Evolutionary conservation across 1,140 invertebrate genomes (phyloP).

Genomic region (Whitmania pigra): DNA sequence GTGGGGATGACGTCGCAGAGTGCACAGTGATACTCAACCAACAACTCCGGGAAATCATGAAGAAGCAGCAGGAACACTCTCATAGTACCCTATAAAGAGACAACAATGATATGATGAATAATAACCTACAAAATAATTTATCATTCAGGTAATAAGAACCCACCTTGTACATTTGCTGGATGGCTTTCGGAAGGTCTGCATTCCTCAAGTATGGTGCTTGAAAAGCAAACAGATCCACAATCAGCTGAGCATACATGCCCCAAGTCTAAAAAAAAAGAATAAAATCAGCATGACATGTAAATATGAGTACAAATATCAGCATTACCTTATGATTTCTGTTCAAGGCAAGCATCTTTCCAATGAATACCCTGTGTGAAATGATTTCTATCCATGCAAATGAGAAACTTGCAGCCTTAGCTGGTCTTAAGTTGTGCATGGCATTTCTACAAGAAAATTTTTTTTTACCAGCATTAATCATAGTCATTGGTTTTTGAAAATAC

Average conservation of each 20-base stretch:
- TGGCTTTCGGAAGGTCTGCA: slow-evolving; percentile 81
- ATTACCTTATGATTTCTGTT: slow-evolving; percentile 54
- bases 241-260: slow-evolving; percentile 60
- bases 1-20: slow-evolving; percentile 98
- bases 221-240: slow-evolving; percentile 92
- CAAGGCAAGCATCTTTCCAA: slow-evolving; percentile 78
- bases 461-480: no score
- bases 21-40: slow-evolving; percentile 97
- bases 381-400: slow-evolving; percentile 96
- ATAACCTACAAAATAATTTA: background rate
- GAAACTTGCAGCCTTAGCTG: slow-evolving; percentile 90
- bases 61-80: slow-evolving; percentile 85
- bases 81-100: slow-evolving; percentile 63
- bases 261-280: slow-evolving; percentile 39
- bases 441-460: slow-evolving; percentile 66
- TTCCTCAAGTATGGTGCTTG: slow-evolving; percentile 89
- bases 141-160: background rate
- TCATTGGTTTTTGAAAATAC: no score
- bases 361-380: slow-evolving; percentile 86
- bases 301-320: background rate
- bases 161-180: slow-evolving; percentile 74
- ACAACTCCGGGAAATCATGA: slow-evolving; percentile 97
- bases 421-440: slow-evolving; percentile 66
- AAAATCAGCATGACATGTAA: background rate
- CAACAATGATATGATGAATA: background rate